A percentile compares a stretch with the other conserved stretches of the same genome.
Conservation (phyloP, 2,888 invertebrate genomes). For the Linnaemya tessellans region DNA sequence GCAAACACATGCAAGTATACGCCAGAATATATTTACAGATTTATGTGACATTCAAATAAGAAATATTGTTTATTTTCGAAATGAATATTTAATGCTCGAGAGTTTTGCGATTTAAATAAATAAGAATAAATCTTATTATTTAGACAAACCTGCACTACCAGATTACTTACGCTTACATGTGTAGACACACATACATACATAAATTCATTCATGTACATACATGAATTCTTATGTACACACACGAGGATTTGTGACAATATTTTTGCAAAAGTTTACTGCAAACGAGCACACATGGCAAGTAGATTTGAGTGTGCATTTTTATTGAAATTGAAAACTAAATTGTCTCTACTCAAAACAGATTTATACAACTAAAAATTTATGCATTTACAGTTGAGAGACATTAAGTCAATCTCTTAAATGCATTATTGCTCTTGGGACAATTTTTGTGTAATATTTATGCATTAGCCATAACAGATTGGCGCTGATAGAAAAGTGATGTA, state of each 20-base stretch:
- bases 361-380: not conserved
- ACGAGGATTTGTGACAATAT: conserved; percentile 9
- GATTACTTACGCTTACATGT: not conserved
- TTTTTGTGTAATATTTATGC: not conserved
- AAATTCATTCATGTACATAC: too few species aligned
- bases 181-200: not conserved
- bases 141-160: not conserved
- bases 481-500: not conserved
- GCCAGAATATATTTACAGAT: not conserved
- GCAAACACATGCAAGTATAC: conserved; percentile 18
- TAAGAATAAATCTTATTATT: conserved; percentile 38
- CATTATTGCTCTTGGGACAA: not conserved
- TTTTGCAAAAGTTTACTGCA: conserved; percentile 8
- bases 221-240: not conserved
- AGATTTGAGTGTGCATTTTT: conserved; percentile 5
- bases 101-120: conserved; percentile 19
- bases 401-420: not conserved
- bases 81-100: conserved; percentile 28
- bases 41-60: conserved; percentile 13
- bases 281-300: not conserved
- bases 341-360: conserved; percentile 1
- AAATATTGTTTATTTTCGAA: conserved; percentile 20
- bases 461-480: not conserved
- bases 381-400: not conserved
- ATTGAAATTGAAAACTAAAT: not conserved